These are phyloP conservation scores for Schizothorax lantsangensis DNA, from an alignment of 2,797 vertebrate species.

Conservation along the genomic window DNA sequence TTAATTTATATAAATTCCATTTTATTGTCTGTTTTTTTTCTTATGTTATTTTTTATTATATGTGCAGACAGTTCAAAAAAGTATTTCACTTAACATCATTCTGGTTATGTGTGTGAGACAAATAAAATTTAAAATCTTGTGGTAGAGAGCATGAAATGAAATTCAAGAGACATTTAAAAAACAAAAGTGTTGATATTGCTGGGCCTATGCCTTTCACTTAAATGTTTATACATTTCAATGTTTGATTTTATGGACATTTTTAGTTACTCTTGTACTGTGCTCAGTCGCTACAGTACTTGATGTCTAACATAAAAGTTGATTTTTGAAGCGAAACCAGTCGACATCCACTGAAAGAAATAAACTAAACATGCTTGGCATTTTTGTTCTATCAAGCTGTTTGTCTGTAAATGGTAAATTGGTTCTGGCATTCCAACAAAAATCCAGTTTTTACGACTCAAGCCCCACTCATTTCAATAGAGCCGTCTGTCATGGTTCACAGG, in stretches of 20 bases:
- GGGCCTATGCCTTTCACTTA: background rate
- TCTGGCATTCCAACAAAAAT: slow-evolving; percentile 5
- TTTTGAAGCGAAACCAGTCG: background rate
- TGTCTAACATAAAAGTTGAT: slow-evolving; percentile 4
- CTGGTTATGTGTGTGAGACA: background rate
- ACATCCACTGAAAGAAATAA: background rate
- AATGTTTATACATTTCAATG: background rate
- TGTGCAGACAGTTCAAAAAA: background rate
- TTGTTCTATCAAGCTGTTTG: slow-evolving; percentile 35
- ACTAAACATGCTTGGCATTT: slow-evolving; percentile 13
- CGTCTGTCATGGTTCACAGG: slow-evolving; percentile 45
- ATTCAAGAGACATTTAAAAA: background rate
- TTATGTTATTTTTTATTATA: background rate
- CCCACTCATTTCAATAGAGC: slow-evolving; percentile 25
- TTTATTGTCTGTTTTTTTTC: background rate
- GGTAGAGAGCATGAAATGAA: background rate
- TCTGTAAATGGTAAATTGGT: slow-evolving; percentile 18
- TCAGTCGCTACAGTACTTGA: background rate
- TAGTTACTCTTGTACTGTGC: background rate
- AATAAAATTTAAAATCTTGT: background rate
- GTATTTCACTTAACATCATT: background rate
- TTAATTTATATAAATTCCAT: too few relatives aligned
- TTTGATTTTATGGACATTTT: slow-evolving; percentile 6
- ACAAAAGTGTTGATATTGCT: background rate
- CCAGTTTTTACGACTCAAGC: background rate